Conservation (phyloP, 2,113 vertebrate genomes). For the Clarias magur region DNA sequence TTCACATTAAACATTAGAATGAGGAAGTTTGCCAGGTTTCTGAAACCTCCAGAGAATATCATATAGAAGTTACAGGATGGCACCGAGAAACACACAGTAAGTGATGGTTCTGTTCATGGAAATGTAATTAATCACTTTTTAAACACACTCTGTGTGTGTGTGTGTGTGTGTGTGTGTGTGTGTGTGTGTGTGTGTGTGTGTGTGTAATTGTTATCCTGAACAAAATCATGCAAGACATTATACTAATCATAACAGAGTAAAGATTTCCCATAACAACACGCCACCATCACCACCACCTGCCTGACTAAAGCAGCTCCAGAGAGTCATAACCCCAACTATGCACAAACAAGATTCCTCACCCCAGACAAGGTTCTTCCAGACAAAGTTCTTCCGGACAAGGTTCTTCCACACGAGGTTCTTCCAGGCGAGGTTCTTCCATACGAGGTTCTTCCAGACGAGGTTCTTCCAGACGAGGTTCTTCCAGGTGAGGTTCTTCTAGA, state of each 20-base stretch:
- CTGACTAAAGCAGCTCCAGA: background rate
- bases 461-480: too few relatives aligned
- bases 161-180: background rate
- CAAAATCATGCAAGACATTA: background rate
- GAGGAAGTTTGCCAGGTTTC: background rate
- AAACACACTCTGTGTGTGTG: background rate
- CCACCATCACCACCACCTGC: background rate
- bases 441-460: too few relatives aligned
- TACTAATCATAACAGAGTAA: background rate
- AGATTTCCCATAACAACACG: background rate
- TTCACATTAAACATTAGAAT: background rate
- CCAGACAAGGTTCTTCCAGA: background rate
- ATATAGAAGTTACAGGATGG: too few relatives aligned
- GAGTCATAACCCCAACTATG: background rate
- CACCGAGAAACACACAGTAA: too few relatives aligned
- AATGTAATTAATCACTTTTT: too few relatives aligned
- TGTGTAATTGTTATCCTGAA: background rate
- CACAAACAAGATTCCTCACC: background rate
- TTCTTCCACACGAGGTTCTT: too few relatives aligned
- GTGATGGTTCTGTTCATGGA: too few relatives aligned
- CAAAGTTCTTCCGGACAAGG: too few relatives aligned
- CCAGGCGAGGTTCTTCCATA: too few relatives aligned
- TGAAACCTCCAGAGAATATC: too few relatives aligned
- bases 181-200: background rate
- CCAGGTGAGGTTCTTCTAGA: too few relatives aligned